Evolutionary conservation across 1,140 invertebrate genomes (phyloP), one percentile per base, ranked within the genome.

Genomic region (Ylistrum balloti): DNA sequence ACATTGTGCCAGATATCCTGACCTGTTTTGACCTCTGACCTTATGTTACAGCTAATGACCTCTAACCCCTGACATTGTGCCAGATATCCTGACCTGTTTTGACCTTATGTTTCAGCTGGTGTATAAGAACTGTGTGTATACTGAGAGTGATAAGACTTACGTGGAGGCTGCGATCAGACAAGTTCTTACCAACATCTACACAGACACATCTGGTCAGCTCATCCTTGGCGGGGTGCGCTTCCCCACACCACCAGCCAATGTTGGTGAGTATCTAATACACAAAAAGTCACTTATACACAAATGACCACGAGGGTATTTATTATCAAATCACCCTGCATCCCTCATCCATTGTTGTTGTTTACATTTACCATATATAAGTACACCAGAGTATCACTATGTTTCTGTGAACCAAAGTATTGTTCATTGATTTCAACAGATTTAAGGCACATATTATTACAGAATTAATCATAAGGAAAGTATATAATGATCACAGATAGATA

Each of bases 181-280:
- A 87, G 92, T 96, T 0, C 56, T 96, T 2, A 93, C 90, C 13
- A 90, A 91, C 17, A 85, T 95, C 7, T 94, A 94, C 90, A 90
- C 92, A 28, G 95, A 94, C 74, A 93, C 92, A 17, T 88, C 91
- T 33, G 92, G 92, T 33, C 92, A 92, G 34, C 89, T 96, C 2
- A 74, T 91, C 5, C 91, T 96, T 20, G 95, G 95, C 0, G 91
- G 88, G 15, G 92, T 93, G 13, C 92, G 93, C 15, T 93, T 95
- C 20, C 94, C 95, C 7, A 93, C 94, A 28, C 95, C 95, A 33
- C 95, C 94, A 32, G 92, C 93, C 32, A 94, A 95, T 93, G 93
- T 95, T 91, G 95, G 95, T 95, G 90, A 94, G 95, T 93, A 45
- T 56, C 28, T 86, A 20, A 17, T n/a, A n/a, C n/a, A n/a, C n/a